Evolutionary conservation across 1,140 invertebrate species (phyloP).

Genomic region (Antheraea pernyi): DNA sequence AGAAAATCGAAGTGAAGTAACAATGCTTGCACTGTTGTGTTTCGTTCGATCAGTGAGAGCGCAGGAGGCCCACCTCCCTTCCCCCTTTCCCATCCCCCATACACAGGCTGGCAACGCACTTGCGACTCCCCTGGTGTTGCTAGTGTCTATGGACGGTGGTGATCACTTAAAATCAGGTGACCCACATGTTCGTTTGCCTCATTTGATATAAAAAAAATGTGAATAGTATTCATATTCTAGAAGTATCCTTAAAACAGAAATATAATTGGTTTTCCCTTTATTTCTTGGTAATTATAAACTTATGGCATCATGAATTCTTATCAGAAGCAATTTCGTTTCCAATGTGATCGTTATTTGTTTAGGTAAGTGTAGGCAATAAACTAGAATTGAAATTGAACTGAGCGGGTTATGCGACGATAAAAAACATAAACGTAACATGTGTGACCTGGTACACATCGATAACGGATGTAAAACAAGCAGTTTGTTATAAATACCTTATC

Average conservation of each 20-base stretch:
- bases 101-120: too few species aligned
- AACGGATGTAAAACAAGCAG: slow-evolving; percentile 45
- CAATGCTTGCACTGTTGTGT: too few species aligned
- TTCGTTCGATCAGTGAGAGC: too few species aligned
- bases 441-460: slow-evolving; percentile 39
- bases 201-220: too few species aligned
- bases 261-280: neutral
- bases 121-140: too few species aligned
- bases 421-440: slow-evolving; percentile 39
- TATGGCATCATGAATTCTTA: slow-evolving; percentile 16
- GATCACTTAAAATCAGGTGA: too few species aligned
- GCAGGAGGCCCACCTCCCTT: too few species aligned
- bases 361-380: slow-evolving; percentile 23
- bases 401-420: slow-evolving; percentile 33
- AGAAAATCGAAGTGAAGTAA: too few species aligned
- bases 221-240: too few species aligned
- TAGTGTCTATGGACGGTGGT: too few species aligned
- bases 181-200: too few species aligned
- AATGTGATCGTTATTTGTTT: slow-evolving; percentile 23
- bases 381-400: slow-evolving; percentile 34
- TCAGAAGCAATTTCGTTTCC: slow-evolving; percentile 14
- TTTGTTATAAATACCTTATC: slow-evolving; percentile 50
- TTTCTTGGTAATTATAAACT: slow-evolving; percentile 15
- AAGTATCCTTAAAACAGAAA: neutral
- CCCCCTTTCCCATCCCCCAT: too few species aligned